Percentiles rank a stretch among this genome's conserved stretches.
phyloP scores from a whole-genome alignment of 2,113 vertebrate species.

The Dipodomys merriami region DNA sequence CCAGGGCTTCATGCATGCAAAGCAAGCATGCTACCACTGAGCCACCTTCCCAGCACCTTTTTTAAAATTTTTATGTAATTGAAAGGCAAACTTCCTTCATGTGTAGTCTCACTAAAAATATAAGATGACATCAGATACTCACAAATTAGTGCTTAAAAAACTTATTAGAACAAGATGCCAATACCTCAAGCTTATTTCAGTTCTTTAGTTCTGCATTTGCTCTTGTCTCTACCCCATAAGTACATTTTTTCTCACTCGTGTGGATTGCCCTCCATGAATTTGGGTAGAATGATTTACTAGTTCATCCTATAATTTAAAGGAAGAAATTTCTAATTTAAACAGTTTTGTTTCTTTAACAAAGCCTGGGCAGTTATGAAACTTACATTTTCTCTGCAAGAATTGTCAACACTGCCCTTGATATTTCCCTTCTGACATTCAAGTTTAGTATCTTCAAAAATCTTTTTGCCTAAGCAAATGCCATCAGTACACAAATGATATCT shows the following conservation, averaged over 20 bases:
- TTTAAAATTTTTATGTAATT: no score
- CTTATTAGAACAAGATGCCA: not conserved
- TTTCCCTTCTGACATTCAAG: not conserved
- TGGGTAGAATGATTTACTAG: not conserved
- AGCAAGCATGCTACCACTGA: no score
- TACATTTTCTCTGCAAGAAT: not conserved
- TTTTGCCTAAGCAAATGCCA: not conserved
- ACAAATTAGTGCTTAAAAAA: not conserved
- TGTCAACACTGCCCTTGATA: not conserved
- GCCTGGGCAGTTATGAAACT: not conserved
- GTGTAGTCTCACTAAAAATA: not conserved
- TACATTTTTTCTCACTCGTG: not conserved
- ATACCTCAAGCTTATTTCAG: not conserved
- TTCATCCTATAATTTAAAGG: not conserved
- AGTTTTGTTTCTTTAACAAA: not conserved
- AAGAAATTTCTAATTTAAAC: not conserved
- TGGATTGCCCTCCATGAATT: not conserved
- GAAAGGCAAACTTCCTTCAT: not conserved
- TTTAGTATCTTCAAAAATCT: not conserved
- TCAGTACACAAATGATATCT: not conserved
- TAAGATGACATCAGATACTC: not conserved
- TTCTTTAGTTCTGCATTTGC: not conserved
- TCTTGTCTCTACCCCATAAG: fast-evolving
- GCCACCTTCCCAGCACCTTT: no score
- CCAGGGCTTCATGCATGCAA: no score